Evolutionary conservation across 2,113 vertebrate genomes (phyloP).

Genomic region (Aix galericulata): DNA sequence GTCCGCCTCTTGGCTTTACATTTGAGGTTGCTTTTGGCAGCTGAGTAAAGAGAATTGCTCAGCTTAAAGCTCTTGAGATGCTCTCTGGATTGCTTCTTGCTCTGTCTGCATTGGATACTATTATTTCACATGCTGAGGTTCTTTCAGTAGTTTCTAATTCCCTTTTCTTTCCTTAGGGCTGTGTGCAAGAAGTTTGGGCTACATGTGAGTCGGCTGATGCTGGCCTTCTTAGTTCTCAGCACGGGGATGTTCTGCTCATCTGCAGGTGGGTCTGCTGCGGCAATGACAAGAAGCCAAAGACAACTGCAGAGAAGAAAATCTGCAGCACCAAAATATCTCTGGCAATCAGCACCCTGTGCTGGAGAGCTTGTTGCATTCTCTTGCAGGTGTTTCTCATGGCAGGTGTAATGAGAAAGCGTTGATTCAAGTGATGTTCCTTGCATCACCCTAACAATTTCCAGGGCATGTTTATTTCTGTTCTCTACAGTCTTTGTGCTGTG

Average conservation of each 20-base stretch:
- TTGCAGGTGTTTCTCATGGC: not conserved
- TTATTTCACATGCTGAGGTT: not conserved
- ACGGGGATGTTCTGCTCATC: constrained; percentile 97
- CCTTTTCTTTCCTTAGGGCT: constrained; percentile 79
- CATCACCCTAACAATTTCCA: not conserved
- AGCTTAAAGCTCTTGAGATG: not conserved
- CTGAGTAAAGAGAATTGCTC: not conserved
- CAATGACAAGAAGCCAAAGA: not conserved
- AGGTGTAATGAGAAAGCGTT: not conserved
- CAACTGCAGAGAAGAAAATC: not conserved
- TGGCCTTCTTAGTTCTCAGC: constrained; percentile 94
- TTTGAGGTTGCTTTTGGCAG: not conserved
- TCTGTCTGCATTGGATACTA: not conserved
- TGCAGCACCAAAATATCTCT: not conserved
- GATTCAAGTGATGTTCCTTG: not conserved
- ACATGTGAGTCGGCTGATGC: constrained; percentile 93
- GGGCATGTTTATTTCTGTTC: not conserved
- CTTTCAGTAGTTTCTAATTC: not conserved
- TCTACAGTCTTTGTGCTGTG: not conserved
- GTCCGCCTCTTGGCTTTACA: too few relatives aligned
- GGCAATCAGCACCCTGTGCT: not conserved
- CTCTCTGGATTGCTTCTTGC: accelerated
- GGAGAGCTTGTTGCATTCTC: not conserved
- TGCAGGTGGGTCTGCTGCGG: constrained; percentile 81
- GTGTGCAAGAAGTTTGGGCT: constrained; percentile 98